Evolutionary conservation across 2,888 invertebrate genomes (phyloP).

Genomic region (Ashinkailepas kermadecensis): DNA sequence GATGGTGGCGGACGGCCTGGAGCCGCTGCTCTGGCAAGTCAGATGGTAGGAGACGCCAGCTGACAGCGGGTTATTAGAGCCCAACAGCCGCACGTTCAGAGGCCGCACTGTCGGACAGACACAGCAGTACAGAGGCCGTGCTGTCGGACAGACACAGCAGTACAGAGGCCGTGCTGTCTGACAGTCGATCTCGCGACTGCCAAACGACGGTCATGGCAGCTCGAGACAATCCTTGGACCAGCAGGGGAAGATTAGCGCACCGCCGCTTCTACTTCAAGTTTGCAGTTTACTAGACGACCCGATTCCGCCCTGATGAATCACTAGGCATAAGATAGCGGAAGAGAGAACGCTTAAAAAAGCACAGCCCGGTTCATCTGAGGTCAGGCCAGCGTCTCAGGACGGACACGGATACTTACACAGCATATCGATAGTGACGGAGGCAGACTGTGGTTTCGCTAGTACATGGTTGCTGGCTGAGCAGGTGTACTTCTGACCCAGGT

Average conservation of each 20-base stretch:
- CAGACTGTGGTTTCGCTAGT: constrained; percentile 27
- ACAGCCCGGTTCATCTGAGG: neutral
- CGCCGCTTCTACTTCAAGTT: no score
- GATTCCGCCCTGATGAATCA: no score
- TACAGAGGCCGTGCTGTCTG: no score
- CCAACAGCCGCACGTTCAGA: neutral
- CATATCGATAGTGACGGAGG: constrained; percentile 29
- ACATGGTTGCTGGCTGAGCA: constrained; percentile 32
- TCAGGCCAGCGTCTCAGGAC: neutral
- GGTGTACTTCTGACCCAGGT: constrained; percentile 28
- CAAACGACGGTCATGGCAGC: no score
- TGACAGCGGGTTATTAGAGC: neutral
- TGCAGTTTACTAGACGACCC: no score
- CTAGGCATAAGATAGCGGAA: no score
- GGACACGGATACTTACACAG: constrained; percentile 27
- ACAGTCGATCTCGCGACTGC: no score
- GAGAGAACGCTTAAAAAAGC: no score
- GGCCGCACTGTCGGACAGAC: neutral
- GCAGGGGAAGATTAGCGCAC: no score
- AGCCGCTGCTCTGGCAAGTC: neutral
- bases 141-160: neutral
- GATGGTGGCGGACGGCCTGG: neutral
- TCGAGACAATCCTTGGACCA: no score
- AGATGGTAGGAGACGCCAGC: neutral
- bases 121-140: no score